Evolutionary conservation across 2,797 vertebrate genomes (phyloP).

Genomic region (Clarias laeviceps): DNA sequence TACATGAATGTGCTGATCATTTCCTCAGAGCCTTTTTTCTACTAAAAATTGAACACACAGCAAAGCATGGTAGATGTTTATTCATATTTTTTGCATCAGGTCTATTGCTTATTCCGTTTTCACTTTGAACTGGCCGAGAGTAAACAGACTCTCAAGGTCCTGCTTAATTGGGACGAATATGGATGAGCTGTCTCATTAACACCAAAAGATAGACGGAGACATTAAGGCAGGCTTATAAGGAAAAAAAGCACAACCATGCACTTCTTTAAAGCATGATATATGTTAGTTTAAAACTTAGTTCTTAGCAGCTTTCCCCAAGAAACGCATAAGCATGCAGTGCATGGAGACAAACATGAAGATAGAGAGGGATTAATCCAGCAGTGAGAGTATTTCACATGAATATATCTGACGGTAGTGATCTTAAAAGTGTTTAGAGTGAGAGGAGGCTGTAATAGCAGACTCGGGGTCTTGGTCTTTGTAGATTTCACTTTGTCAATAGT

Average conservation of each 20-base stretch:
- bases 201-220: slow-evolving; percentile 47
- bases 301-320: slow-evolving; percentile 27
- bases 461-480: slow-evolving; percentile 54
- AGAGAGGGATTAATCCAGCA: slow-evolving; percentile 17
- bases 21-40: slow-evolving; percentile 35
- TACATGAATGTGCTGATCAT: background rate
- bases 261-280: slow-evolving; percentile 45
- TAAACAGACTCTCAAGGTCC: slow-evolving; percentile 55
- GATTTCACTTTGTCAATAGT: slow-evolving; percentile 51
- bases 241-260: slow-evolving; percentile 15
- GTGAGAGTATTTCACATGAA: slow-evolving; percentile 46
- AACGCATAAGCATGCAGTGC: slow-evolving; percentile 26
- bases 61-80: slow-evolving; percentile 40
- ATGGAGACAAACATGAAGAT: slow-evolving; percentile 18
- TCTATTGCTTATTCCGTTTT: slow-evolving; percentile 53
- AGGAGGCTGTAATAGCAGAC: slow-evolving; percentile 49
- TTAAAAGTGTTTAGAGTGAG: slow-evolving; percentile 41
- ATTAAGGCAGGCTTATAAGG: slow-evolving; percentile 38
- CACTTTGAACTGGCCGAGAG: slow-evolving; percentile 54
- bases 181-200: slow-evolving; percentile 61
- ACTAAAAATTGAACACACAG: slow-evolving; percentile 21
- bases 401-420: slow-evolving; percentile 38
- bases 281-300: slow-evolving; percentile 21
- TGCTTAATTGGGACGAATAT: slow-evolving; percentile 57
- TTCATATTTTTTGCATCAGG: slow-evolving; percentile 43